Evolutionary conservation across 2,113 vertebrate species (phyloP).

Genomic region (Neodontobutis hainanensis): DNA sequence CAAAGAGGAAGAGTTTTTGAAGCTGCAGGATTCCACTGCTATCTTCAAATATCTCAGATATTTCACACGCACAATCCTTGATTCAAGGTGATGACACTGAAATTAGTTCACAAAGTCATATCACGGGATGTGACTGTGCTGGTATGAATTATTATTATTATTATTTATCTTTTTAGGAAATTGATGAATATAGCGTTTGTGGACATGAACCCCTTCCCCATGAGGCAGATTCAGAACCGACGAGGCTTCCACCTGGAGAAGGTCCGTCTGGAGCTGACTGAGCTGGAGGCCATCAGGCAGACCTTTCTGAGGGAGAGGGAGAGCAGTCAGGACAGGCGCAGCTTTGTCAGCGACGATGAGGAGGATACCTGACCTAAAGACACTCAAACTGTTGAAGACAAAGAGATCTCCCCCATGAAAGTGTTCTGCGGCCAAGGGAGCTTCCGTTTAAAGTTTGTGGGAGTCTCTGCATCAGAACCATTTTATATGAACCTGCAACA

Average conservation of each 20-base stretch:
- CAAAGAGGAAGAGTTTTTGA: conserved; percentile 96
- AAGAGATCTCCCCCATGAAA: background rate
- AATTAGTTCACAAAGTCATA: background rate
- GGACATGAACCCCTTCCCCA: conserved; percentile 96
- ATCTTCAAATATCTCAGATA: conserved; percentile 96
- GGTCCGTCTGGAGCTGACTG: conserved; percentile 91
- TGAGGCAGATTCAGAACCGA: conserved; percentile 94
- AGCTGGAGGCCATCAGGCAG: conserved; percentile 94
- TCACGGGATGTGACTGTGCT: background rate
- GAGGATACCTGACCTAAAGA: conserved; percentile 81
- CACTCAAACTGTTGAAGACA: conserved; percentile 4
- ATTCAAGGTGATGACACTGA: conserved; percentile 83
- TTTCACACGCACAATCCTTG: conserved; percentile 91
- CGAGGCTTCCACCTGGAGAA: conserved; percentile 93
- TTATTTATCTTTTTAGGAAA: conserved; percentile 76
- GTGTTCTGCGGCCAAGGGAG: background rate
- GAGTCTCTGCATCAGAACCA: background rate
- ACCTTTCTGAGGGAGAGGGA: conserved; percentile 93
- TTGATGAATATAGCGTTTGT: conserved; percentile 91
- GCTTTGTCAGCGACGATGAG: conserved; percentile 93
- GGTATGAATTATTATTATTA: background rate
- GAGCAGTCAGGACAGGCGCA: conserved; percentile 83
- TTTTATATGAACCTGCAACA: background rate
- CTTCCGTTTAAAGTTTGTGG: background rate
- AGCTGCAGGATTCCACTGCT: conserved; percentile 88